Percentiles rank a stretch among this genome's conserved stretches.
Conservation (phyloP, 30 jellyfish, hydroid and myxozoan species). For the Mastigias papua region DNA sequence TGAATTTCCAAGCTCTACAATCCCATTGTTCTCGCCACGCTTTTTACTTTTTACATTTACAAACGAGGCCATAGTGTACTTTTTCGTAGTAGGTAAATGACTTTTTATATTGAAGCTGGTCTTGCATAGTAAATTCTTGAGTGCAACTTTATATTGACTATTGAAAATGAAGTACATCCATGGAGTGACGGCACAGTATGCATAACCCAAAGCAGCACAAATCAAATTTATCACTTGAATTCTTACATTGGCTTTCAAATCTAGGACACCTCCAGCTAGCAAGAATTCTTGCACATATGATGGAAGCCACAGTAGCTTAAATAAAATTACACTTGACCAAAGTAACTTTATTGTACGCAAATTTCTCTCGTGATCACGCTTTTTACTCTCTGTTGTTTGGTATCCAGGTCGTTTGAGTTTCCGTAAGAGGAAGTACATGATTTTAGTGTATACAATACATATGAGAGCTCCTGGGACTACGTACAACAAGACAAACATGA, state of each 20-base stretch:
- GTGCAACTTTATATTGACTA: conserved; percentile 36
- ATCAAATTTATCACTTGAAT: conserved; percentile 62
- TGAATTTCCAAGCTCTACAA: not conserved
- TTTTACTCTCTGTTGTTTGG: conserved; percentile 61
- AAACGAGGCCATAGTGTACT: conserved; percentile 4
- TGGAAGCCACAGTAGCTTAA: conserved; percentile 77
- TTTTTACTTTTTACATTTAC: not conserved
- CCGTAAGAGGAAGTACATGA: conserved; percentile 18
- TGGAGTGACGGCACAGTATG: conserved; percentile 67
- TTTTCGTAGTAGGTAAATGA: not conserved
- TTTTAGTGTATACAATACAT: conserved; percentile 14
- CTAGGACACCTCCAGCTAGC: conserved; percentile 65
- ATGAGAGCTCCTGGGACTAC: conserved; percentile 24
- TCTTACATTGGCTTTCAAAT: conserved; percentile 4
- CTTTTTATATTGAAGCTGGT: not conserved
- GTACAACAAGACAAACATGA: conserved; percentile 49
- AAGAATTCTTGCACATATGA: conserved; percentile 71
- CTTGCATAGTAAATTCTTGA: not conserved
- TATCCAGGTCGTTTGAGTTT: conserved; percentile 70
- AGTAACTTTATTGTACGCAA: conserved; percentile 67
- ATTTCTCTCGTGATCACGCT: conserved; percentile 10
- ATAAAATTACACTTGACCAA: conserved; percentile 38
- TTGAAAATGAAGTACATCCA: conserved; percentile 45
- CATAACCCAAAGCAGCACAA: conserved; percentile 54
- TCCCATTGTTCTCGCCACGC: not conserved